Conservation (phyloP, 2,888 invertebrate species). For the Acanthopleura granulata region DNA sequence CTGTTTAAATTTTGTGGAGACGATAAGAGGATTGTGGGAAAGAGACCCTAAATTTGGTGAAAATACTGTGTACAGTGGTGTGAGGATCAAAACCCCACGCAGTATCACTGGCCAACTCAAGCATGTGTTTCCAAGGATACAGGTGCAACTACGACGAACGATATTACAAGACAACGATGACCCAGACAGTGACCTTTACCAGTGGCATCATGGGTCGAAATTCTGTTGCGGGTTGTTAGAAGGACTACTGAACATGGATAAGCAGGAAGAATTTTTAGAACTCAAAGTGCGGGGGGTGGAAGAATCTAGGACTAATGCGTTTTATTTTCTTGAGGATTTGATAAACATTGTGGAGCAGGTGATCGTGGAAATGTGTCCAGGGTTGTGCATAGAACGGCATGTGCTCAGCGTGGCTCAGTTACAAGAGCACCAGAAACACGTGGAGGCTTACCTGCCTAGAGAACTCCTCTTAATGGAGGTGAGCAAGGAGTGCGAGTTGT, state of each 20-base stretch:
- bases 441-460: slow-evolving; percentile 59
- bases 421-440: slow-evolving; percentile 48
- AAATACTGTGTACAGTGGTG: slow-evolving; percentile 76
- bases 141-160: slow-evolving; percentile 75
- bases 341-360: slow-evolving; percentile 77
- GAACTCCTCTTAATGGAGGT: slow-evolving; percentile 70
- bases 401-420: slow-evolving; percentile 74
- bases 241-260: slow-evolving; percentile 77
- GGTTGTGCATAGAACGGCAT: slow-evolving; percentile 77
- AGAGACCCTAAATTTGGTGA: slow-evolving; percentile 63
- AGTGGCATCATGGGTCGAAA: slow-evolving; percentile 82
- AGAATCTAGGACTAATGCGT: slow-evolving; percentile 69
- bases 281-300: slow-evolving; percentile 78
- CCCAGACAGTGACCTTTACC: slow-evolving; percentile 78
- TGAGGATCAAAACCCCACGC: slow-evolving; percentile 72
- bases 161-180: slow-evolving; percentile 57
- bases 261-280: slow-evolving; percentile 73
- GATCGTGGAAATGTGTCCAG: slow-evolving; percentile 78
- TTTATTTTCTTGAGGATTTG: slow-evolving; percentile 80
- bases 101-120: slow-evolving; percentile 74
- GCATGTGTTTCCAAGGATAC: slow-evolving; percentile 79
- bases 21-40: slow-evolving; percentile 79
- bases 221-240: slow-evolving; percentile 79
- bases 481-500: slow-evolving; percentile 67
- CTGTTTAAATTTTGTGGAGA: slow-evolving; percentile 77